Conservation (phyloP, 2,797 vertebrate species). For the Helicolenus hilgendorfi region DNA sequence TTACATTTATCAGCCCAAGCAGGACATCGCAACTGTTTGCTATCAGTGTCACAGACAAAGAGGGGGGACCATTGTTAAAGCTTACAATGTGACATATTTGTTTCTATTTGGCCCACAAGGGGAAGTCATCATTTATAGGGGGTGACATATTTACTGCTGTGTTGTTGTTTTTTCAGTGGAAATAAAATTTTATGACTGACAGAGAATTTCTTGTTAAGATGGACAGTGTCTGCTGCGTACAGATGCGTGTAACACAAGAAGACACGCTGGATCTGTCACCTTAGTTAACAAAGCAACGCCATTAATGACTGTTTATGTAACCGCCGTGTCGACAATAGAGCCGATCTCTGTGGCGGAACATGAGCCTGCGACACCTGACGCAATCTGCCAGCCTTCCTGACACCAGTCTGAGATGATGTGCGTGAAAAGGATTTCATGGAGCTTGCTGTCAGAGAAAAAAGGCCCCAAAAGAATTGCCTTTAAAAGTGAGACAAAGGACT, state of each 20-base stretch:
- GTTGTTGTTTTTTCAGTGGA: slow-evolving; percentile 43
- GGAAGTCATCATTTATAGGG: slow-evolving; percentile 51
- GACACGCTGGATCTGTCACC: background rate
- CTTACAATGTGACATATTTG: slow-evolving; percentile 43
- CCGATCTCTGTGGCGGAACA: background rate
- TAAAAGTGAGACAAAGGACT: slow-evolving; percentile 34
- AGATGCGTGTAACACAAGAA: background rate
- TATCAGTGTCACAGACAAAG: slow-evolving; percentile 33
- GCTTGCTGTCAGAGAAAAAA: background rate
- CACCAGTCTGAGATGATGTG: background rate
- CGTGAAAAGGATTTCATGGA: slow-evolving; percentile 9
- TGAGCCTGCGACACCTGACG: slow-evolving; percentile 14
- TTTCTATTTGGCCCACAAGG: slow-evolving; percentile 36
- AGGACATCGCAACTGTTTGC: slow-evolving; percentile 12
- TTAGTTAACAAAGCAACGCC: slow-evolving; percentile 13
- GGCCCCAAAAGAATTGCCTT: slow-evolving; percentile 29
- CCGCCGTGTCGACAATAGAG: background rate
- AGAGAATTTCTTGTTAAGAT: slow-evolving; percentile 30
- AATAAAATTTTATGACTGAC: slow-evolving; percentile 59
- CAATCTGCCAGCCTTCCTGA: slow-evolving; percentile 16
- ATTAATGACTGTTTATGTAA: slow-evolving; percentile 39
- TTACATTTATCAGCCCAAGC: slow-evolving; percentile 2
- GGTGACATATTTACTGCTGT: slow-evolving; percentile 60
- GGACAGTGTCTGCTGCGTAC: slow-evolving; percentile 14
- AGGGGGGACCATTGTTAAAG: slow-evolving; percentile 28